Percentiles rank a stretch among this genome's conserved stretches.
Conservation (phyloP, 2,113 vertebrate genomes). For the Falcunculus frontatus region DNA sequence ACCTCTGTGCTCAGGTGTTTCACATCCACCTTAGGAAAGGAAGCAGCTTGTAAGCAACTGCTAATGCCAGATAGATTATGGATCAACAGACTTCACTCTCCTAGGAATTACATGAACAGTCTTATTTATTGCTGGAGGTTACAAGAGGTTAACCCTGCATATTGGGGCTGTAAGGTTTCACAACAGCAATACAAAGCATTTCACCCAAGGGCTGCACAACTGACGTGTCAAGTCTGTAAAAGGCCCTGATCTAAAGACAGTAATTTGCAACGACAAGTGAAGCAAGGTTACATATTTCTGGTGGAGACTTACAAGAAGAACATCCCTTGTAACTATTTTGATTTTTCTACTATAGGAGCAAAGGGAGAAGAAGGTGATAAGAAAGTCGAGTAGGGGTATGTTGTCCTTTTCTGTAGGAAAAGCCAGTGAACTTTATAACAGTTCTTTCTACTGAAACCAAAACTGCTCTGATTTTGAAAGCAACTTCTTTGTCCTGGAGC, state of each 20-base stretch:
- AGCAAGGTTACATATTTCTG: neutral
- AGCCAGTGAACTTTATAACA: neutral
- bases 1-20: neutral
- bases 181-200: neutral
- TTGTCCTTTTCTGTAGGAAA: neutral
- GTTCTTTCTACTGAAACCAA: neutral
- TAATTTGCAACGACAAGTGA: neutral
- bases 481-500: neutral
- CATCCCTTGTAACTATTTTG: neutral
- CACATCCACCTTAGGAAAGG: neutral
- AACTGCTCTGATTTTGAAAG: neutral
- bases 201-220: neutral
- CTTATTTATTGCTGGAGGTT: neutral
- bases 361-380: neutral
- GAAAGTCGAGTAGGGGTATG: neutral
- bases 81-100: neutral
- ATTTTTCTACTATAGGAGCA: neutral
- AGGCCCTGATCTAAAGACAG: neutral
- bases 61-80: neutral
- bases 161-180: neutral
- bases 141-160: neutral
- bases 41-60: neutral
- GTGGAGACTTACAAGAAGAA: neutral
- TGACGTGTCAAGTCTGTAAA: neutral
- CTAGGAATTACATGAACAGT: neutral